phyloP scores from a whole-genome alignment of 2,888 invertebrate species.

The Heliothis peltigera region DNA sequence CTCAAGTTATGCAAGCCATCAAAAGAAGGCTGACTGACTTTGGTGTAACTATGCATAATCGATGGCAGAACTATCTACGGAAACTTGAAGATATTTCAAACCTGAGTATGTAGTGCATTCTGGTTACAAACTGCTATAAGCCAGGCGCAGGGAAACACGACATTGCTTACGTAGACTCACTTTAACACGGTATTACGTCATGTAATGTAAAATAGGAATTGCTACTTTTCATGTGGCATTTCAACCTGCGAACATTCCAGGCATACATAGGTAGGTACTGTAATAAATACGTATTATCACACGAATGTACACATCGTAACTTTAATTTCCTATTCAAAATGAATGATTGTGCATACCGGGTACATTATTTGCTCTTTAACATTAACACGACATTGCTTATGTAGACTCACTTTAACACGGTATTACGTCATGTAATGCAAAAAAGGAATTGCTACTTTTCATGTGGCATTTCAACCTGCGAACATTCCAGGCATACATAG shows the following conservation, averaged over 20 bases:
- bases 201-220: background rate
- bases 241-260: background rate
- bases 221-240: background rate
- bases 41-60: background rate
- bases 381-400: no score
- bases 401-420: background rate
- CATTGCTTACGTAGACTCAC: background rate
- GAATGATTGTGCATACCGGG: no score
- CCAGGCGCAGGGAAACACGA: no score
- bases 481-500: background rate
- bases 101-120: background rate
- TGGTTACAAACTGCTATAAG: no score
- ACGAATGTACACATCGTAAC: no score
- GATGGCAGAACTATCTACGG: background rate
- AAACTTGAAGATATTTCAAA: background rate
- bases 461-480: background rate
- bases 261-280: background rate
- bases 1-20: background rate
- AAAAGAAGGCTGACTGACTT: background rate
- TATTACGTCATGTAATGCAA: background rate
- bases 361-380: no score
- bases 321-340: no score
- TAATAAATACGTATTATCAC: no score
- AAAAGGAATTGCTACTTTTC: background rate
- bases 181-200: background rate